phyloP scores from a whole-genome alignment of 1,140 invertebrate species.

The Steinernema khuongi region DNA sequence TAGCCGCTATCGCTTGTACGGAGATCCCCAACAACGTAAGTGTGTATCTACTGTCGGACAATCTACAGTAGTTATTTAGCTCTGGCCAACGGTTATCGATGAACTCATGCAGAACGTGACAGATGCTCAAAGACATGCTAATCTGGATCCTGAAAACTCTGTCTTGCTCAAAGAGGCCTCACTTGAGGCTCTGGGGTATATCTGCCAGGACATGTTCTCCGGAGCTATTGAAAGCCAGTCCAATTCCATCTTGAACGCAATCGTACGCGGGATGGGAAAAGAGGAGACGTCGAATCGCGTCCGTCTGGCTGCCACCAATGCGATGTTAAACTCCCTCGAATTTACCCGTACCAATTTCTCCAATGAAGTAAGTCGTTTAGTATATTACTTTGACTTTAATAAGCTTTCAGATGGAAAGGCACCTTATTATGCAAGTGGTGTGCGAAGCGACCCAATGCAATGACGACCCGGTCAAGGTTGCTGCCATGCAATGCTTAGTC shows the following conservation, averaged over 20 bases:
- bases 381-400: neutral
- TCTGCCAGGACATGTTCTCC: constrained; percentile 77
- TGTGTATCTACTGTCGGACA: constrained; percentile 17
- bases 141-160: constrained; percentile 64
- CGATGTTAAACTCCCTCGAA: constrained; percentile 93
- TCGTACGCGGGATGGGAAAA: constrained; percentile 92
- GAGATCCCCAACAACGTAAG: constrained; percentile 72
- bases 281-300: constrained; percentile 67
- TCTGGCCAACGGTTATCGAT: constrained; percentile 75
- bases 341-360: constrained; percentile 98
- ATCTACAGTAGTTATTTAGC: constrained; percentile 33
- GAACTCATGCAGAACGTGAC: constrained; percentile 82
- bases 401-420: constrained; percentile 62
- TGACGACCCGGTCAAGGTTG: constrained; percentile 82
- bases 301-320: constrained; percentile 83
- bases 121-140: constrained; percentile 50
- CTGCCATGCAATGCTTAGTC: constrained; percentile 92
- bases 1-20: constrained; percentile 92
- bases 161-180: constrained; percentile 92
- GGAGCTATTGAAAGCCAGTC: constrained; percentile 82
- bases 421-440: constrained; percentile 98
- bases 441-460: constrained; percentile 72
- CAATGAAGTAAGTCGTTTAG: constrained; percentile 69
- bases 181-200: constrained; percentile 88
- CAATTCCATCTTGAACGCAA: constrained; percentile 94